Base-by-base conservation (phyloP, 2,797 vertebrate species). In the Odontamblyopus lacepedii region DNA sequence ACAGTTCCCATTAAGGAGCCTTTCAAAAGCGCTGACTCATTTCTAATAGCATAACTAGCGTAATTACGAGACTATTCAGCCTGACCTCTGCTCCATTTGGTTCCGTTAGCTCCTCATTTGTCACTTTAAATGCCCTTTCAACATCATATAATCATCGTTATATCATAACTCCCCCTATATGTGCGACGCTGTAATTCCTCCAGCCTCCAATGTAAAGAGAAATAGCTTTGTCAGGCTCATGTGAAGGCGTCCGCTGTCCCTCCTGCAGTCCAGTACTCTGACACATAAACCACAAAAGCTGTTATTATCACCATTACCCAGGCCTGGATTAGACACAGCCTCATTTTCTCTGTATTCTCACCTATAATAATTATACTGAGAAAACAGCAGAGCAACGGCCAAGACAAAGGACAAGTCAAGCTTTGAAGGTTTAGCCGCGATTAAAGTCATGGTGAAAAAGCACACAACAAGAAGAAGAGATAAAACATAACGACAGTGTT, bases 351-450 rank as follows among this genome's bases (percentile, higher is more conserved):
- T 74, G 60, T 9, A 82, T 88, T 88, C 83, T 62, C 60, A 76
- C 67, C 72, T 23, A 23, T 70, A 80, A 65, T 27, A 84, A 87
- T 82, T 77, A 85, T 77, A 80, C 86, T 78, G 76, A 82, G 23
- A 53, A 79, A 59, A 63, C 63, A 76, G 19, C 77, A 85, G 87
- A 1, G 35, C 35, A 38, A 38, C 81, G 78, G 78, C 56, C 71
- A 75, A 66, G 72, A 85, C 83, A 73, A 55, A 69, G 89, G 83
- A 90, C 84, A 89, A 89, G 87, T 77, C 51, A 7, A 29, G 72
- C 88, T 90, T 89, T 89, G 84, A 87, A 83, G 79, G 83, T 75
- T 89, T 83, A 89, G 89, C 87, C 63, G 57, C 73, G 82, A 87
- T 87, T 88, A 89, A 87, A 78, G 80, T 72, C 74, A 78, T 74